Evolutionary conservation across 2,888 invertebrate genomes (phyloP).

Genomic region (Coleophora deauratella): DNA sequence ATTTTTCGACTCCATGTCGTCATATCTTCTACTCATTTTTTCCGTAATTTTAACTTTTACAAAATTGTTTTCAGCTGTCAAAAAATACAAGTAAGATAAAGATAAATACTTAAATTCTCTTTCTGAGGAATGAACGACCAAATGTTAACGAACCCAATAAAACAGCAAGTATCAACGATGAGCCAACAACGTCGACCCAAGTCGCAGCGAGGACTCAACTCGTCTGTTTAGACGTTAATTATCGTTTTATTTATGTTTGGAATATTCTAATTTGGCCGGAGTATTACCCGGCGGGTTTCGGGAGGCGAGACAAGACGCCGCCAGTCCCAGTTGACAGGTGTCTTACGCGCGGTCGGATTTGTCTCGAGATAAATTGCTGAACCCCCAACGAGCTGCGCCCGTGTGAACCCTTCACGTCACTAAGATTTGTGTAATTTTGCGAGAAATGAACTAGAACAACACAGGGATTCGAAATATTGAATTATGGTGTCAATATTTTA

Average conservation of each 20-base stretch:
- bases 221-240: slow-evolving; percentile 58
- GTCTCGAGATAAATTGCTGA: slow-evolving; percentile 53
- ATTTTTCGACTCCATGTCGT: no score
- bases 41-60: no score
- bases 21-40: no score
- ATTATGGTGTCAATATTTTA: no score
- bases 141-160: no score
- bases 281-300: slow-evolving; percentile 43
- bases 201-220: slow-evolving; percentile 44
- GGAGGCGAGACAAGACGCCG: slow-evolving; percentile 47
- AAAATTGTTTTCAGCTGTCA: no score
- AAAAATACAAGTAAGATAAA: no score
- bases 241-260: slow-evolving; percentile 58
- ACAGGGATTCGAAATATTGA: no score
- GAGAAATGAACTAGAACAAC: no score
- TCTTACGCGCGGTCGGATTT: slow-evolving; percentile 58
- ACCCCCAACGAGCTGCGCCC: slow-evolving; percentile 23
- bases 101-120: no score
- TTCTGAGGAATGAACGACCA: no score
- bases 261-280: slow-evolving; percentile 57
- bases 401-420: slow-evolving; percentile 27
- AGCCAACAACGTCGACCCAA: slow-evolving; percentile 30
- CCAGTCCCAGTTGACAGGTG: slow-evolving; percentile 60
- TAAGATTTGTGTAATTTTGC: slow-evolving; percentile 1
- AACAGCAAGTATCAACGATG: no score